Conservation (phyloP, 2,888 invertebrate species). For the Drosophila mercatorum region DNA sequence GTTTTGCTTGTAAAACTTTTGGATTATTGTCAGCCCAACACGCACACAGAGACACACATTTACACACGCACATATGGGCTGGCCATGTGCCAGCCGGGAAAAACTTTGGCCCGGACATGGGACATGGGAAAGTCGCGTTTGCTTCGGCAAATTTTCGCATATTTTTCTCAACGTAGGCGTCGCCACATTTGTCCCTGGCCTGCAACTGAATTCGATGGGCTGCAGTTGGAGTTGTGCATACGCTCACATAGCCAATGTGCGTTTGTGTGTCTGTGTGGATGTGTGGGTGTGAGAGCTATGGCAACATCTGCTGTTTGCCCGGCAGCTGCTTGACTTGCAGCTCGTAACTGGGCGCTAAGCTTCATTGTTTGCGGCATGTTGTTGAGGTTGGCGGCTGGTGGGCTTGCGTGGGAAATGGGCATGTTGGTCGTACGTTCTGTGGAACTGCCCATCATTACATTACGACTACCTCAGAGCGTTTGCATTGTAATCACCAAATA, state of each 20-base stretch:
- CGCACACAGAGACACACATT: constrained; percentile 23
- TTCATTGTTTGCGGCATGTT: constrained; percentile 62
- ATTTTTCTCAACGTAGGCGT: constrained; percentile 75
- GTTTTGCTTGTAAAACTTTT: constrained; percentile 80
- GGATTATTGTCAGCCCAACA: constrained; percentile 74
- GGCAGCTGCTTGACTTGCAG: constrained; percentile 68
- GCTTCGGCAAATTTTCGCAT: constrained; percentile 70
- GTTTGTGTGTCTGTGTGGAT: neutral
- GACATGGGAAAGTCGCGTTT: constrained; percentile 50
- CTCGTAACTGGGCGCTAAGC: constrained; percentile 70
- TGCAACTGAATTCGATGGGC: constrained; percentile 54
- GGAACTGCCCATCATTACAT: constrained; percentile 30
- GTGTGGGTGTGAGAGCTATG: constrained; percentile 21
- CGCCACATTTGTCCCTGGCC: constrained; percentile 67
- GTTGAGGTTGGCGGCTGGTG: neutral
- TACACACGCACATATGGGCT: constrained; percentile 33
- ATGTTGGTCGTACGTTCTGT: constrained; percentile 29
- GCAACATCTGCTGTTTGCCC: constrained; percentile 43
- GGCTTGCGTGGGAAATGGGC: neutral
- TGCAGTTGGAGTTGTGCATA: constrained; percentile 48
- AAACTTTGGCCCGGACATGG: constrained; percentile 57
- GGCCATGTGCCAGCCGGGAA: constrained; percentile 66
- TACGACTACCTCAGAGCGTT: constrained; percentile 27
- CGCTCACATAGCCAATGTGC: constrained; percentile 15
- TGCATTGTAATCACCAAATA: constrained; percentile 34